Percentiles rank a stretch among this genome's conserved stretches.
These are phyloP conservation scores for Catharus fuscescens DNA, from an alignment of 2,113 vertebrate genomes.

Conservation along the genomic window DNA sequence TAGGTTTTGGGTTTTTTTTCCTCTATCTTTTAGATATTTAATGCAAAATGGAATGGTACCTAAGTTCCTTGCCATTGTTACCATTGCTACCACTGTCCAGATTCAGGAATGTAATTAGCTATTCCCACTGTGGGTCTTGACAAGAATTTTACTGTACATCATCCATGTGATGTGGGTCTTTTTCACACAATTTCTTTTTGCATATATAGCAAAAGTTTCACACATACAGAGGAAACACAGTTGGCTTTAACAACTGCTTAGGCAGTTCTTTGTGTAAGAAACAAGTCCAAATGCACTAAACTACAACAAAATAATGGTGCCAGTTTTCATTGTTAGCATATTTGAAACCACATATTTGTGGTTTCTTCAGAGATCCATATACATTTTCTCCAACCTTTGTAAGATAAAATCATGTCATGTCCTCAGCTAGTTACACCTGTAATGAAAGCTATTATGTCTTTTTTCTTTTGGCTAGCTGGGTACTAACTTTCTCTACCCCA, in stretches of 20 bases:
- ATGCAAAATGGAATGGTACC: too few relatives aligned
- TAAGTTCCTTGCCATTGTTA: neutral
- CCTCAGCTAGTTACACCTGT: neutral
- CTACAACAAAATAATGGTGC: neutral
- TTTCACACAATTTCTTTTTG: neutral
- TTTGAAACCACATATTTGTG: neutral
- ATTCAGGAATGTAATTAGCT: neutral
- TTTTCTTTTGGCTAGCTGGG: neutral
- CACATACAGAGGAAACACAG: neutral
- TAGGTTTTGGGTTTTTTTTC: neutral
- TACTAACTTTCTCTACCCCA: neutral
- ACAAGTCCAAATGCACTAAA: neutral
- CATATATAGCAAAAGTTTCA: neutral
- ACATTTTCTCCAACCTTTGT: neutral
- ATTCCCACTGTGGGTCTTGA: neutral
- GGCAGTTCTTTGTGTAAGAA: neutral
- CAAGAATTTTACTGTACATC: neutral
- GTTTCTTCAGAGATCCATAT: neutral
- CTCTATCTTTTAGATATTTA: neutral
- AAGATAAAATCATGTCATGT: neutral
- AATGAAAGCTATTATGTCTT: neutral
- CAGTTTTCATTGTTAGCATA: neutral
- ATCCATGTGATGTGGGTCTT: neutral
- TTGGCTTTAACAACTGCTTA: neutral
- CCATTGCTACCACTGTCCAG: neutral